Evolutionary conservation across 2,113 vertebrate species (phyloP).

Genomic region (Fulmarus glacialis): DNA sequence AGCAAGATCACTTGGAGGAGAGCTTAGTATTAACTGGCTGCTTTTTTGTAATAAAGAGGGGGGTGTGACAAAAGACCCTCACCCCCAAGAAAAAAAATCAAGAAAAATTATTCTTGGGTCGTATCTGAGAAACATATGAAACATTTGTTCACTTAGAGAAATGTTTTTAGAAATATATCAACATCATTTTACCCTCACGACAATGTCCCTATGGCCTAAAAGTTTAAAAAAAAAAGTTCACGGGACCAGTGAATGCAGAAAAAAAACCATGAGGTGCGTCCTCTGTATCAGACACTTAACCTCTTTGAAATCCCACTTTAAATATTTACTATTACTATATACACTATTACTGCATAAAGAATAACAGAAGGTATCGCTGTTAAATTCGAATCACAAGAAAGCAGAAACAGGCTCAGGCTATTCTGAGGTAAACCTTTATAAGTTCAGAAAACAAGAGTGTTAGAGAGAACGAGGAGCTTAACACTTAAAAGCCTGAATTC

Average conservation of each 20-base stretch:
- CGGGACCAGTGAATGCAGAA: background rate
- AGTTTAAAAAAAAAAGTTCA: background rate
- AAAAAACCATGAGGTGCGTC: background rate
- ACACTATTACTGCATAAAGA: background rate
- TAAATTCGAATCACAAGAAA: background rate
- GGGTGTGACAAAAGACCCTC: background rate
- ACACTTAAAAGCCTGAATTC: background rate
- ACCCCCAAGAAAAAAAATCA: background rate
- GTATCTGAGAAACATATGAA: background rate
- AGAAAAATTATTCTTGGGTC: background rate
- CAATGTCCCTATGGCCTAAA: background rate
- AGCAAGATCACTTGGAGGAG: background rate
- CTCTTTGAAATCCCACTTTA: background rate
- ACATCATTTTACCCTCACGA: background rate
- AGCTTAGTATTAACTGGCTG: background rate
- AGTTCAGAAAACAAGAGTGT: background rate
- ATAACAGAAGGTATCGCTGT: background rate
- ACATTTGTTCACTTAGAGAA: background rate
- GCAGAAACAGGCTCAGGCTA: background rate
- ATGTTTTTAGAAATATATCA: background rate
- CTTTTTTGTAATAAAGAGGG: background rate
- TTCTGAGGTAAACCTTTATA: background rate
- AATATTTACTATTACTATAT: background rate
- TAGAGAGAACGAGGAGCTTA: background rate
- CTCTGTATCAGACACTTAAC: background rate